phyloP scores from a whole-genome alignment of 2,797 vertebrate species.

The Eulemur mongoz region DNA sequence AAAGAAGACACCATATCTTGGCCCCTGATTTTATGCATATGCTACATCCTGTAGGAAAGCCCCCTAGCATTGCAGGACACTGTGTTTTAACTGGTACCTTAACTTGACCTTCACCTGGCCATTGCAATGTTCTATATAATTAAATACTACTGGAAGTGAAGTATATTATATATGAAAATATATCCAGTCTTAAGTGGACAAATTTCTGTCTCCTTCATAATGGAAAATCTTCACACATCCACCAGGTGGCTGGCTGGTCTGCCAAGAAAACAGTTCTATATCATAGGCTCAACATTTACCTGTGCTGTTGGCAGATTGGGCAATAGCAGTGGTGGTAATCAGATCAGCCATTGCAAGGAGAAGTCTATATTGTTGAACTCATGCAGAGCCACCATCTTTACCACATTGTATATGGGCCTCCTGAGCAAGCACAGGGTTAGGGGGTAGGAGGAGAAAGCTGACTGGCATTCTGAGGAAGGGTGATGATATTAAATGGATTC shows the following conservation, averaged over 20 bases:
- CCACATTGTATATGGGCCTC: neutral
- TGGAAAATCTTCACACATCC: neutral
- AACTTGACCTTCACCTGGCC: neutral
- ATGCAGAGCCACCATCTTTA: neutral
- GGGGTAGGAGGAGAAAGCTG: neutral
- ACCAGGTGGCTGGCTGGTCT: neutral
- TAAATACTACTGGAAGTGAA: neutral
- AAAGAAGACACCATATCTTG: neutral
- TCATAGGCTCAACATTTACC: neutral
- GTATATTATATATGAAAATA: neutral
- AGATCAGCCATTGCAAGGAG: neutral
- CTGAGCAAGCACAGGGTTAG: neutral
- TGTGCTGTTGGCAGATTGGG: neutral
- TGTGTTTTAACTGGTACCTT: neutral
- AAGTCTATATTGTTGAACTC: neutral
- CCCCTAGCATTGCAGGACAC: neutral
- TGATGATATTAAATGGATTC: neutral
- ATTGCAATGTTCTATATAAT: neutral
- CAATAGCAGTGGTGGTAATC: neutral
- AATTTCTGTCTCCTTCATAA: neutral
- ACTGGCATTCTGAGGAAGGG: neutral
- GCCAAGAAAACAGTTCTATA: accelerated
- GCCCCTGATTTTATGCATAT: neutral
- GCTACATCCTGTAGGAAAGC: neutral
- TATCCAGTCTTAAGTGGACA: neutral